Conservation (phyloP, 1,140 invertebrate species). For the Papilio helenus region DNA sequence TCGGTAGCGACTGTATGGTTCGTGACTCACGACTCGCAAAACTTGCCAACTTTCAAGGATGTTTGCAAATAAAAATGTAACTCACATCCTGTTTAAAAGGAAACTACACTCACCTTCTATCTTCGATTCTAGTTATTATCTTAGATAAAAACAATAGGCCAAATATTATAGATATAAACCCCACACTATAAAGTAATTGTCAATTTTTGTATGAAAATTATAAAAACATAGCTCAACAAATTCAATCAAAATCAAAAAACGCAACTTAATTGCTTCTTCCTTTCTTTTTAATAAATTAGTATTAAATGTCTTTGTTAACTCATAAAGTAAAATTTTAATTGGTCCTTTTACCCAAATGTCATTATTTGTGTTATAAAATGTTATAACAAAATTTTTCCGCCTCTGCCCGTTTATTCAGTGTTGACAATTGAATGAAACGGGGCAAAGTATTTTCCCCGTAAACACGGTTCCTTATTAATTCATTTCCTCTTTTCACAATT, state of each 20-base stretch:
- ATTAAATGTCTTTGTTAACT: background rate
- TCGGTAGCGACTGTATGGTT: conserved; percentile 43
- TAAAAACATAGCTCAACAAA: too few species aligned
- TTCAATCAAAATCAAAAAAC: background rate
- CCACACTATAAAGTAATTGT: too few species aligned
- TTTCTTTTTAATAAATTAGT: background rate
- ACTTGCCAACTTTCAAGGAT: conserved; percentile 64
- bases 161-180: too few species aligned
- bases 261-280: background rate
- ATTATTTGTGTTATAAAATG: conserved; percentile 18
- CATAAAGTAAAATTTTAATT: conserved; percentile 7
- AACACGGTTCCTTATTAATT: conserved; percentile 20
- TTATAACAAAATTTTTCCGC: background rate
- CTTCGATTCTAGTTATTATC: background rate
- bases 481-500: conserved; percentile 15
- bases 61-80: conserved; percentile 50
- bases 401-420: background rate
- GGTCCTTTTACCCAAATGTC: background rate
- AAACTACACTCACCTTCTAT: background rate
- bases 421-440: conserved; percentile 18
- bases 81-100: conserved; percentile 42
- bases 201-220: too few species aligned
- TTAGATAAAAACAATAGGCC: too few species aligned
- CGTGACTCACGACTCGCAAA: conserved; percentile 65
- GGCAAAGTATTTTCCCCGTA: background rate